phyloP scores from a whole-genome alignment of 2,797 vertebrate genomes.

The Oreochromis grahami region DNA sequence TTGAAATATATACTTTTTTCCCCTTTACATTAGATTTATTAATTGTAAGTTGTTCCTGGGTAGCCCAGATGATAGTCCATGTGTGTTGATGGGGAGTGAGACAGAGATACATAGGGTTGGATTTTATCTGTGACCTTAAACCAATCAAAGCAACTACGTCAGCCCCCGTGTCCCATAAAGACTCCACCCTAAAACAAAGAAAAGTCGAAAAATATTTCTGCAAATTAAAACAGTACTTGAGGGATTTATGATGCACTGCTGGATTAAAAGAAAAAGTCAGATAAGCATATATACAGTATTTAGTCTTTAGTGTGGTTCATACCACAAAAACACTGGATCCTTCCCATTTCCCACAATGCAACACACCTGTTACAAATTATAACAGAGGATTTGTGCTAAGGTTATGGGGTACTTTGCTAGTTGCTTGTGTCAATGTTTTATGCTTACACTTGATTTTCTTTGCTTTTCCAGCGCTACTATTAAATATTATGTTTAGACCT shows the following conservation, averaged over 20 bases:
- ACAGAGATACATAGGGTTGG: neutral
- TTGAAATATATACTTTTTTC: fast-evolving
- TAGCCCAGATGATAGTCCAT: neutral
- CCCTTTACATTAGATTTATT: neutral
- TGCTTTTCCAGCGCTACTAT: neutral
- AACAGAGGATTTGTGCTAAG: neutral
- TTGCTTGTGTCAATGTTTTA: neutral
- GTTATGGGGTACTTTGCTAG: neutral
- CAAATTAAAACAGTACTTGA: neutral
- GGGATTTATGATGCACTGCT: neutral
- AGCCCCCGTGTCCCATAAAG: neutral
- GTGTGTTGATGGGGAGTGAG: neutral
- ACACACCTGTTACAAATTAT: neutral
- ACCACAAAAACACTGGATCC: neutral
- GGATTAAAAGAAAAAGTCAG: neutral
- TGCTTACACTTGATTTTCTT: neutral
- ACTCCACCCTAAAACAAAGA: neutral
- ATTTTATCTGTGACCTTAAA: neutral
- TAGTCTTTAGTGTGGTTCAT: neutral
- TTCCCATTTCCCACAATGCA: neutral
- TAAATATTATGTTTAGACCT: neutral
- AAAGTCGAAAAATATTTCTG: neutral
- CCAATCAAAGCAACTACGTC: neutral
- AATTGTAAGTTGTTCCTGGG: neutral
- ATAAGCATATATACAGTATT: neutral